Evolutionary conservation across 2,888 invertebrate species (phyloP), one percentile per base, ranked within the genome.

Genomic region (Drosophila bunnanda): DNA sequence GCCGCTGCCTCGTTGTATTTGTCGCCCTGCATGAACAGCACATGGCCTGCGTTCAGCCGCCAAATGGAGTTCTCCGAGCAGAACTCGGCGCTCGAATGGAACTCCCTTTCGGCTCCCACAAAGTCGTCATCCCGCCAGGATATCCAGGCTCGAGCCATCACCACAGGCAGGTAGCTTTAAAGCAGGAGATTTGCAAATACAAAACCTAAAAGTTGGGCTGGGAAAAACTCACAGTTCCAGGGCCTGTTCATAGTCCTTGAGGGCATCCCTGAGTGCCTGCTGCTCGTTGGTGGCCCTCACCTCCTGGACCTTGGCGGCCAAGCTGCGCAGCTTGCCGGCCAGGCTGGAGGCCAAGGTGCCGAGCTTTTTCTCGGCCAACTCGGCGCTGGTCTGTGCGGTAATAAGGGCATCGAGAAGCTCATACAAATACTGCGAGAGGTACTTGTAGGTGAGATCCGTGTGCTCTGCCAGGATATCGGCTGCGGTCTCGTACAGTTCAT

Each of bases 111-210:
- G 2, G 99, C 99, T 90, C 98, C 98, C 2, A 95, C 94, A 89
- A 99, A 99, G 91, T 99, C 98, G 90, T 98, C 98, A 92, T 97
- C 94, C 78, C 99, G 98, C 99, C 99, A 99, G 90, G 98, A 98
- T 78, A 99, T 98, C 94, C 98, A 99, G 1, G 99, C 99, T 92
- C 99, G 98, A 0, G 98, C 98, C 99, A 99, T 99, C n/a, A 99
- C 94, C 1, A 99, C 98, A 0, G 99, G 99, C 72, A 99, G 96
- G 90, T 98, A 99, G 82, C 98, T 95, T 22, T 38, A 10, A 3
- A 12, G 0, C 12, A 6, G 1, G 1, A 28, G 12, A 17, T 3
- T 12, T 17, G 6, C 10, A 2, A 28, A 46, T 0, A 28, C n/a
- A 5, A 30, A 46, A 12, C 7, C 17, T 12, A 1, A 28, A 46